These are phyloP conservation scores for Pholis gunnellus DNA, from an alignment of 2,113 vertebrate species.

Conservation along the genomic window DNA sequence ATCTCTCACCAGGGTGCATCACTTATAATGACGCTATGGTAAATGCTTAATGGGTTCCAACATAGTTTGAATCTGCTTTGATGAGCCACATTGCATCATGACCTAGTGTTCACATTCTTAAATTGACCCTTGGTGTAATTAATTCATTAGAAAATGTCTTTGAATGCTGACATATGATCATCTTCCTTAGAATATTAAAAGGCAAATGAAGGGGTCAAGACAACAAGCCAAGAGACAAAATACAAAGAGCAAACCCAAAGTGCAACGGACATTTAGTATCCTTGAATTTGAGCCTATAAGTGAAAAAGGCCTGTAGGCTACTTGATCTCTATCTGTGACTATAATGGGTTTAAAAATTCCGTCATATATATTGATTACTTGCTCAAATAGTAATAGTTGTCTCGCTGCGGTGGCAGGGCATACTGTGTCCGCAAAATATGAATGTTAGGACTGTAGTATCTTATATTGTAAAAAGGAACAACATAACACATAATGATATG, in stretches of 20 bases:
- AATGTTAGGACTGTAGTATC: neutral
- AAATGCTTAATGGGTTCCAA: neutral
- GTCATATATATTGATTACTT: too few species aligned
- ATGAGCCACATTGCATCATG: neutral
- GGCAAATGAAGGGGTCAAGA: neutral
- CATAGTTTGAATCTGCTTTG: neutral
- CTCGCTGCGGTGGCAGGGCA: neutral
- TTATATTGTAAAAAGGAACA: neutral
- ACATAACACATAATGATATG: neutral
- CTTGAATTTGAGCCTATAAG: neutral
- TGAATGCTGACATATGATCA: neutral
- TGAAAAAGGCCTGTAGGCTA: neutral
- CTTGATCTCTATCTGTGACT: neutral
- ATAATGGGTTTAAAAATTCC: neutral
- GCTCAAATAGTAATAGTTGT: neutral
- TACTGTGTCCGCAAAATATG: neutral
- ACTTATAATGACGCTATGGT: neutral
- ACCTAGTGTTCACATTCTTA: neutral
- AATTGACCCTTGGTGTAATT: neutral
- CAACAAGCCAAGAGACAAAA: neutral
- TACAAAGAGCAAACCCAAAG: too few species aligned
- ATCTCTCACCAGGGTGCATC: slow-evolving; percentile 10
- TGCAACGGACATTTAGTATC: neutral
- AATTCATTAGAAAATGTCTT: neutral
- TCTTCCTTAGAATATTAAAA: neutral